A percentile compares a stretch with the other conserved stretches of the same genome.
Evolutionary conservation across 1,140 invertebrate genomes (phyloP).

Genomic region (Apis dorsata): DNA sequence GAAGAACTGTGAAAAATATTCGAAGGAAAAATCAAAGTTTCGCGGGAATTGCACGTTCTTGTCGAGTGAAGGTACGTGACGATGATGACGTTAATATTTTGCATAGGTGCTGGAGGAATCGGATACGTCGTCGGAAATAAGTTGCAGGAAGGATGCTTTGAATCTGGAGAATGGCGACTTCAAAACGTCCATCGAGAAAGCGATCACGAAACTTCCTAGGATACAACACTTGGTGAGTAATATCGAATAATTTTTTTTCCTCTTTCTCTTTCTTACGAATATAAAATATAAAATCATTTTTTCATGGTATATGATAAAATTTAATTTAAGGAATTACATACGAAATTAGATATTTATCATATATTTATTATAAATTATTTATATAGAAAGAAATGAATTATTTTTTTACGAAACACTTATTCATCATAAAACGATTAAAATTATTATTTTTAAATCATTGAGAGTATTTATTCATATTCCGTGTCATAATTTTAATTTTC

Average conservation of each 20-base stretch:
- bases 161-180: conserved; percentile 79
- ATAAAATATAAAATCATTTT: not conserved
- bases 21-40: not conserved
- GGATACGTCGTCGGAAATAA: conserved; percentile 82
- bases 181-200: conserved; percentile 78
- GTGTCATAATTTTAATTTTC: too few relatives aligned
- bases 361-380: too few relatives aligned
- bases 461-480: too few relatives aligned
- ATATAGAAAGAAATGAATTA: too few relatives aligned
- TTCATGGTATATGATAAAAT: too few relatives aligned
- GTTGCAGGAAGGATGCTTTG: conserved; percentile 79
- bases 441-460: too few relatives aligned
- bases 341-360: too few relatives aligned
- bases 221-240: conserved; percentile 79
- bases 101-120: conserved; percentile 81
- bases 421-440: too few relatives aligned
- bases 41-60: not conserved
- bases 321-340: too few relatives aligned
- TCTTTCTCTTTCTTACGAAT: not conserved
- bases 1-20: not conserved
- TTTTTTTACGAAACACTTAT: too few relatives aligned
- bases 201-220: conserved; percentile 80
- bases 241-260: too few relatives aligned
- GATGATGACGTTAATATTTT: conserved; percentile 59
- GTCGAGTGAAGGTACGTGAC: too few relatives aligned